Percentiles rank a stretch among this genome's conserved stretches.
Evolutionary conservation across 2,888 invertebrate species (phyloP).

Genomic region (Caenorhabditis auriculariae): DNA sequence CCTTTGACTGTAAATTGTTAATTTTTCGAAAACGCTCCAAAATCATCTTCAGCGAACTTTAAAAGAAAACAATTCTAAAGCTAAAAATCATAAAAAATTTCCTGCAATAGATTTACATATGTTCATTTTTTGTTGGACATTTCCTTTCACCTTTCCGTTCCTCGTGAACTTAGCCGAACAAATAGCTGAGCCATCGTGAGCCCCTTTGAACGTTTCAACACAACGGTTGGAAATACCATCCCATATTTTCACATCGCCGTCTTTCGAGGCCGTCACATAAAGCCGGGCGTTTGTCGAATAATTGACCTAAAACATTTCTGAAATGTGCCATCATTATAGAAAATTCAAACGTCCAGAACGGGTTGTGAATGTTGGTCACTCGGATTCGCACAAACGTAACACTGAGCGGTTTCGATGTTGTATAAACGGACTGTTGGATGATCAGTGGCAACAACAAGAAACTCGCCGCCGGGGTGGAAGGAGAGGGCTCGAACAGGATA

Average conservation of each 20-base stretch:
- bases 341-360: slow-evolving; percentile 64
- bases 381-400: slow-evolving; percentile 86
- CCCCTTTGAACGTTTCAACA: slow-evolving; percentile 87
- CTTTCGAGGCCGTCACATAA: slow-evolving; percentile 84
- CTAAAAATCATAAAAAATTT: not conserved
- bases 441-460: slow-evolving; percentile 86
- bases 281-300: slow-evolving; percentile 76
- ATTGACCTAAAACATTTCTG: slow-evolving; percentile 63
- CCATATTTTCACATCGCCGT: slow-evolving; percentile 93
- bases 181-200: slow-evolving; percentile 90
- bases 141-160: slow-evolving; percentile 85
- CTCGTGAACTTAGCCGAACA: slow-evolving; percentile 90
- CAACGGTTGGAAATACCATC: slow-evolving; percentile 91
- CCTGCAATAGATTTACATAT: not conserved
- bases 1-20: not conserved
- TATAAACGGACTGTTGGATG: slow-evolving; percentile 83
- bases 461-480: slow-evolving; percentile 94
- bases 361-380: slow-evolving; percentile 68
- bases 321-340: too few relatives aligned
- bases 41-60: not conserved
- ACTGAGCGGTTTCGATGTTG: slow-evolving; percentile 91
- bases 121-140: not conserved
- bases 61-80: not conserved
- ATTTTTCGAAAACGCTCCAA: not conserved
- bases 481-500: slow-evolving; percentile 85